Conservation (phyloP, 1,140 invertebrate genomes). For the Papilio dardanus region DNA sequence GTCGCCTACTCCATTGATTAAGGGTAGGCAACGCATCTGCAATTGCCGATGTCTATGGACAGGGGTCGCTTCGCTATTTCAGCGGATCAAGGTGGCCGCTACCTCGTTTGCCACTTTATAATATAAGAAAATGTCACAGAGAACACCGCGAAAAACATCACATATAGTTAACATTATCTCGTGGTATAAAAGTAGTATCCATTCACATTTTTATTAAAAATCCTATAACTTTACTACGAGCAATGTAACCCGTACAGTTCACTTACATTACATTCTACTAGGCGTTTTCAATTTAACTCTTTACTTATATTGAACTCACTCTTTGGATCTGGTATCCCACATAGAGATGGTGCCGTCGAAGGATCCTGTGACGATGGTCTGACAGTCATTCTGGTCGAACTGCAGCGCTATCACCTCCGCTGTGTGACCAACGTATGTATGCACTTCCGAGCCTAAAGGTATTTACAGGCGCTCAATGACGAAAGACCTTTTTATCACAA, state of each 20-base stretch:
- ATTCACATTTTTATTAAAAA: neutral
- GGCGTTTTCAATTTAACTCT: neutral
- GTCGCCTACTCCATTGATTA: no score
- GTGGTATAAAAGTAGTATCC: neutral
- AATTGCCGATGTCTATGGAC: no score
- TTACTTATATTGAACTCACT: constrained; percentile 78
- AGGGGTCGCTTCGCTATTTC: no score
- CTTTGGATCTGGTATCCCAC: constrained; percentile 88
- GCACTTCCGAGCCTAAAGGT: constrained; percentile 83
- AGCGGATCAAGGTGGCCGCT: no score
- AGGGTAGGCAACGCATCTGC: no score
- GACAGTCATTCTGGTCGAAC: constrained; percentile 87
- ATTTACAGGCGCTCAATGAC: no score
- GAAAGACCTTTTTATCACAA: neutral
- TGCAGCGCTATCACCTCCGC: constrained; percentile 89
- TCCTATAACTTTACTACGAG: neutral
- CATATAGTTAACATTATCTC: no score
- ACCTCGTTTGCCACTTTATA: no score
- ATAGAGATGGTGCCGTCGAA: constrained; percentile 90
- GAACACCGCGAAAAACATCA: no score
- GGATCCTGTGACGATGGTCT: constrained; percentile 88
- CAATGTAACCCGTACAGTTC: neutral
- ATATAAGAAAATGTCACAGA: no score
- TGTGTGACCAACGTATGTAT: constrained; percentile 85
- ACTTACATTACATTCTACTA: neutral